Conservation (phyloP, 2,888 invertebrate genomes). For the Aporophyla lueneburgensis region DNA sequence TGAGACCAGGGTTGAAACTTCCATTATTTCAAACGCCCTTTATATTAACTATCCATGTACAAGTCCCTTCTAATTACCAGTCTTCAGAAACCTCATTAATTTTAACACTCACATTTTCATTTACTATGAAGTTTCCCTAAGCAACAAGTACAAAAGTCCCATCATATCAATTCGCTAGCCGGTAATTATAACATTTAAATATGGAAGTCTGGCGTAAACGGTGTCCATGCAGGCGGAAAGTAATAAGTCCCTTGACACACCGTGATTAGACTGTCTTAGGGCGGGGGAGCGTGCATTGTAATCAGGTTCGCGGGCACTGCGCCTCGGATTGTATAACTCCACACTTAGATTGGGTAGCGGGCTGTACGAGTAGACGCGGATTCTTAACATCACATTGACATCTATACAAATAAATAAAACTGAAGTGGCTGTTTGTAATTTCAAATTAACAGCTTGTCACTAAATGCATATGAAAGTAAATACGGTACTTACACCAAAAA, state of each 20-base stretch:
- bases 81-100: conserved; percentile 50
- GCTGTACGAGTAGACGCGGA: conserved; percentile 35
- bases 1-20: background rate
- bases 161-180: conserved; percentile 53
- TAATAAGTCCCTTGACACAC: conserved; percentile 78
- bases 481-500: no score
- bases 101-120: conserved; percentile 41
- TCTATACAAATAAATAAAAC: no score
- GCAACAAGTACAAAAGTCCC: conserved; percentile 50
- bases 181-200: conserved; percentile 69
- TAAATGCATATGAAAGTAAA: no score
- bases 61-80: conserved; percentile 49
- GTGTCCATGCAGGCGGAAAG: conserved; percentile 70
- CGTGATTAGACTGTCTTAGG: conserved; percentile 85
- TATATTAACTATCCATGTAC: conserved; percentile 21
- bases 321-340: conserved; percentile 70
- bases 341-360: conserved; percentile 58
- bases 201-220: conserved; percentile 68
- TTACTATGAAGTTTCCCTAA: conserved; percentile 27
- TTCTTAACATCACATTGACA: background rate
- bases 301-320: conserved; percentile 74
- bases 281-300: conserved; percentile 78
- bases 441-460: no score
- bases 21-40: conserved; percentile 18
- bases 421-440: no score